Conservation (phyloP, 2,888 invertebrate species). For the Spodoptera picta region DNA sequence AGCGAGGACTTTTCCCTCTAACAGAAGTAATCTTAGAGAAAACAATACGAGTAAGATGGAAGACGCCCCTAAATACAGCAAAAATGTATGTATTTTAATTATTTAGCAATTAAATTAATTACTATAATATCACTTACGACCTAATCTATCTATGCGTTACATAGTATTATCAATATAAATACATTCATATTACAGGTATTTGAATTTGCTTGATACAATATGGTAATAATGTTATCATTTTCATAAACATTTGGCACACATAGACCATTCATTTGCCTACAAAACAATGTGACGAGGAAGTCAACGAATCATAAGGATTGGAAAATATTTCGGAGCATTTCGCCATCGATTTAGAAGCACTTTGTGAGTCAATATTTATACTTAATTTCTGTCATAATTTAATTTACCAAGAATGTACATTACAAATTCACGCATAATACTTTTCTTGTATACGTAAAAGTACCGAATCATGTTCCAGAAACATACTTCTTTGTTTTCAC, state of each 20-base stretch:
- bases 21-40: conserved; percentile 76
- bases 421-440: not conserved
- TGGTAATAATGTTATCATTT: conserved; percentile 67
- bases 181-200: conserved; percentile 79
- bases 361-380: conserved; percentile 21
- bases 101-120: conserved; percentile 79
- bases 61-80: conserved; percentile 88
- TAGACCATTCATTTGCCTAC: conserved; percentile 61
- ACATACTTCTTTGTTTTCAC: conserved; percentile 10
- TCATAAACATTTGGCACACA: conserved; percentile 82
- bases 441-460: not conserved
- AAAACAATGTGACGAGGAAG: conserved; percentile 49
- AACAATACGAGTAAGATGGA: conserved; percentile 85
- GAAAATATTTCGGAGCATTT: conserved; percentile 46
- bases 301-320: conserved; percentile 42
- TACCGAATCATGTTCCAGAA: conserved; percentile 1
- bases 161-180: conserved; percentile 76
- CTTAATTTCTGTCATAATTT: conserved; percentile 9
- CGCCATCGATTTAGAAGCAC: conserved; percentile 52
- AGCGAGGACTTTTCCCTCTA: conserved; percentile 63
- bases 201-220: conserved; percentile 74
- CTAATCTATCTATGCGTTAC: conserved; percentile 80
- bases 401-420: not conserved
- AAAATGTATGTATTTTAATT: conserved; percentile 82
- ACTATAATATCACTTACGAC: conserved; percentile 84